These are phyloP conservation scores for Microctenopoma stevenorrisi DNA, from an alignment of 2,797 vertebrate genomes.

Conservation along the genomic window DNA sequence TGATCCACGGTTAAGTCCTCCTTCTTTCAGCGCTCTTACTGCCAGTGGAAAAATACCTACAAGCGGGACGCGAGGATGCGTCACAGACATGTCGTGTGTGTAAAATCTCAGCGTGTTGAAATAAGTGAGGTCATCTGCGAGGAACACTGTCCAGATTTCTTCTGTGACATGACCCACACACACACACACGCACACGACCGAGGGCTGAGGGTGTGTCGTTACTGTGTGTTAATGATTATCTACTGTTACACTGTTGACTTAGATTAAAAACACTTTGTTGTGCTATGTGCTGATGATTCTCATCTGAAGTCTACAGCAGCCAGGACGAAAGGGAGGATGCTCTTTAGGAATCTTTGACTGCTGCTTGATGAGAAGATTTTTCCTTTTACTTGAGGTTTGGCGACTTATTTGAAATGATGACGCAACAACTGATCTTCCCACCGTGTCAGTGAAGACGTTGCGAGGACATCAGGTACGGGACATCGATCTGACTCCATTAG, in stretches of 20 bases:
- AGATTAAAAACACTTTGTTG: too few relatives aligned
- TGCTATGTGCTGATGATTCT: too few relatives aligned
- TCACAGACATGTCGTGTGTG: not conserved
- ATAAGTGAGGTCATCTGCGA: too few relatives aligned
- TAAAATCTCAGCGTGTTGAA: too few relatives aligned
- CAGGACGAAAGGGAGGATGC: not conserved
- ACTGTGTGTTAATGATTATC: not conserved
- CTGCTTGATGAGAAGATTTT: not conserved
- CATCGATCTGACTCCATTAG: conserved; percentile 49
- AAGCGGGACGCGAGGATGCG: conserved; percentile 17
- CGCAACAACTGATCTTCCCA: conserved; percentile 13
- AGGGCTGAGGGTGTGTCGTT: not conserved
- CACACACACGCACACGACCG: too few relatives aligned
- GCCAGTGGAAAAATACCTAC: conserved; percentile 17
- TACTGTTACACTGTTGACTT: not conserved
- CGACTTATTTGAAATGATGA: conserved; percentile 6
- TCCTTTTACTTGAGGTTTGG: conserved; percentile 15
- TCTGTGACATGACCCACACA: too few relatives aligned
- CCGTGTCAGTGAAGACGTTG: not conserved
- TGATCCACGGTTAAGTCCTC: conserved; percentile 24
- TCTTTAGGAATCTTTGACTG: not conserved
- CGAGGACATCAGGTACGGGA: conserved; percentile 32
- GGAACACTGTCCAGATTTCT: too few relatives aligned
- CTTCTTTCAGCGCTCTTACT: conserved; percentile 31
- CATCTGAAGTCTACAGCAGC: too few relatives aligned